Base-by-base conservation (phyloP, 2,113 vertebrate species). In the Nycticebus coucang region DNA sequence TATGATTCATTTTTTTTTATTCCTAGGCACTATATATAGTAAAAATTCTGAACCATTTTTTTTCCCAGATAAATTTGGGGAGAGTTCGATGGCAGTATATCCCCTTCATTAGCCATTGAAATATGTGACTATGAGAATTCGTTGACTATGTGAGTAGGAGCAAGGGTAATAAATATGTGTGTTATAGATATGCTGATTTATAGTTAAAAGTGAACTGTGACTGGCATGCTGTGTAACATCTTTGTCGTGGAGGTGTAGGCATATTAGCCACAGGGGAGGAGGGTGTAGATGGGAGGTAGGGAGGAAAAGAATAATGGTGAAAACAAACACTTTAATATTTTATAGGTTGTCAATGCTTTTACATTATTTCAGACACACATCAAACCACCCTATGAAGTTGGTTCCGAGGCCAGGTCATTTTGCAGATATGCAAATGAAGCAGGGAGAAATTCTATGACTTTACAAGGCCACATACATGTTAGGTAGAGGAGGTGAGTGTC, bases 1-100 rank as follows among this genome's bases (percentile, higher is more conserved):
- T 85, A 84, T 78, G 50, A 87, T 72, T 96, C 10, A 89, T 95
- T 94, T 81, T 88, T 90, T 96, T 93, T 30, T 79, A 35, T 78
- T 33, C 3, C 4, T 30, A 41, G 19, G 55, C 18, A 68, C n/a
- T 30, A 57, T 78, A 57, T 50, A 45, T 12, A 64, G 81, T 77
- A 91, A 93, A 93, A 83, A 74, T 77, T 35, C 18, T 28, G n/a
- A 97, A 68, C 18, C 14, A 64, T 78, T 26, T n/a, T 72, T 66
- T 82, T 89, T 93, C 93, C 30, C 62, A 64, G 26, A 26, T 95
- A 90, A 41, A 57, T 94, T 87, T 72, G 59, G 18, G 53, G 45
- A 84, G 22, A 7, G 4, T 62, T 1, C 41, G 55, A 30, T 35
- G 83, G 35, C 13, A 71, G 1, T 64, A 2, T 28, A 64, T 59